A percentile compares a stretch with the other conserved stretches of the same genome.
These are phyloP conservation scores for Sinocyclocheilus anshuiensis DNA, from an alignment of 2,113 vertebrate species.

Conservation along the genomic window DNA sequence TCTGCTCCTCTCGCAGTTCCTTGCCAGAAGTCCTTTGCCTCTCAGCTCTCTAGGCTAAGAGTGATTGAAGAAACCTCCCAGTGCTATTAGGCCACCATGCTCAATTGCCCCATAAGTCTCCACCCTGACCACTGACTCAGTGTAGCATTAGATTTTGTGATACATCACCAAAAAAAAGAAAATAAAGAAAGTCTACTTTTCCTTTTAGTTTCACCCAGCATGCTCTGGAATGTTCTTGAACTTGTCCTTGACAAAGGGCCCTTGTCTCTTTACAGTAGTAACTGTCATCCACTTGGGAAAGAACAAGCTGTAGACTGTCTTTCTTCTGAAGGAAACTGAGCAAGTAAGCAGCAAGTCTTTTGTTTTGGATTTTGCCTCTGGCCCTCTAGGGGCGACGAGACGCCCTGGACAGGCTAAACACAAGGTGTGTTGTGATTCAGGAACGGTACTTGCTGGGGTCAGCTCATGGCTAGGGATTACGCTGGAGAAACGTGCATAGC, in stretches of 20 bases:
- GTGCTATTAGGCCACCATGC: conserved; percentile 34
- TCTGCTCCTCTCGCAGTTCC: conserved; percentile 31
- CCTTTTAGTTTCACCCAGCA: neutral
- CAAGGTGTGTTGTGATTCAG: neutral
- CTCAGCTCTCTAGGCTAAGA: conserved; percentile 13
- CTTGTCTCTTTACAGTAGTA: conserved; percentile 24
- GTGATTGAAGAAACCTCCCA: conserved; percentile 47
- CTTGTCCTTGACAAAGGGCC: conserved; percentile 16
- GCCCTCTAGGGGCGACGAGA: conserved; percentile 35
- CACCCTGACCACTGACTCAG: conserved; percentile 23
- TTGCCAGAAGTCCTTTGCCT: conserved; percentile 43
- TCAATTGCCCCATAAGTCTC: conserved; percentile 30
- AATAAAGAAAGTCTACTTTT: neutral
- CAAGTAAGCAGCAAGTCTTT: conserved; percentile 18
- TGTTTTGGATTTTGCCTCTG: conserved; percentile 35
- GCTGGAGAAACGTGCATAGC: conserved; percentile 6
- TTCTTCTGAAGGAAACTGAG: neutral
- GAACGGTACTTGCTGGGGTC: conserved; percentile 17
- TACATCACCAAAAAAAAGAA: conserved; percentile 14
- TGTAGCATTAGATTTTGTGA: conserved; percentile 19
- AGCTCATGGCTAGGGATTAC: conserved; percentile 37
- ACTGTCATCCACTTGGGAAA: conserved; percentile 9
- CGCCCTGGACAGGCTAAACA: conserved; percentile 27
- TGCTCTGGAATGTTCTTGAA: conserved; percentile 18
- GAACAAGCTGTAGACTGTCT: neutral